Evolutionary conservation across 2,113 vertebrate genomes (phyloP), one percentile per base, ranked within the genome.

Genomic region (Centropus unirufus): DNA sequence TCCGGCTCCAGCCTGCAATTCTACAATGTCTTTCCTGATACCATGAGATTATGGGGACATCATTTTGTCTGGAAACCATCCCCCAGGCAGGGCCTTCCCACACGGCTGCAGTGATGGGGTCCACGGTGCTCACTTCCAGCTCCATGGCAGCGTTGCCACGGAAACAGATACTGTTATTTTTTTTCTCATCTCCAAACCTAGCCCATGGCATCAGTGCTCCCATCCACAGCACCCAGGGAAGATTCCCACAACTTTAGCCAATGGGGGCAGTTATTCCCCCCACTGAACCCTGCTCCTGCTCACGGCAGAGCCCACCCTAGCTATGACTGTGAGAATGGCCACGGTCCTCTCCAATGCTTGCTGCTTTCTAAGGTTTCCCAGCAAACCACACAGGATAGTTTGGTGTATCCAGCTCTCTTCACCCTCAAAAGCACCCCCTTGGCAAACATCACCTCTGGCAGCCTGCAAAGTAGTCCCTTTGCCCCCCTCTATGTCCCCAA

Each of bases 261-360:
- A 26, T 39, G 44, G 12, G 32, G n/a, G 5, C 12, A 72, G 24
- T 23, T 20, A 14, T 9, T 16, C 5, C 23, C 34, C 20, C 8
- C 0, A 0, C 26, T 51, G 10, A n/a, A 11, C 2, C 7, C 34
- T 30, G 0, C 1, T 0, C 19, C 30, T 80, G 51, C 26, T 47
- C 67, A 7, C 55, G 49, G 21, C 49, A 52, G 51, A 73, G 27
- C 46, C 46, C 32, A 29, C 19, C 21, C 32, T 12, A 6, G 12
- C 19, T 67, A 64, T 46, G 29, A 32, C 15, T 2, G 7, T 2
- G 18, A 52, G n/a, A 27, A 14, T 46, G 47, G 24, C 24, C 51
- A 14, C 0, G 0, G 7, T 18, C 16, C 32, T 62, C 29, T 30
- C 14, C 4, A 0, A 0, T 3, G 5, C 26, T 36, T 23, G 4